phyloP scores from a whole-genome alignment of 2,113 vertebrate genomes.

The Clarias batrachus region DNA sequence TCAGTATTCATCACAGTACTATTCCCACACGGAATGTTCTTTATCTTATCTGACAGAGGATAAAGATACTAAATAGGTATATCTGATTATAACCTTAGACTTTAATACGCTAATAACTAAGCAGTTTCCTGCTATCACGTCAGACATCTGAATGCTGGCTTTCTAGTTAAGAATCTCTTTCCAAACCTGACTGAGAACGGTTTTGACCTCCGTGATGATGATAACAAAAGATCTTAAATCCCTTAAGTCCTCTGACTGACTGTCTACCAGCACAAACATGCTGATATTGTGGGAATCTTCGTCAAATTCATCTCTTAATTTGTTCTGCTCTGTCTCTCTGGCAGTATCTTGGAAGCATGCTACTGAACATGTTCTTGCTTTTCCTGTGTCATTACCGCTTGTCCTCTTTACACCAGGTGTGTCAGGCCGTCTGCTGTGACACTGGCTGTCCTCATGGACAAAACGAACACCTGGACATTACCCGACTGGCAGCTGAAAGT shows the following conservation, averaged over 20 bases:
- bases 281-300: neutral
- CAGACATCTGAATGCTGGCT: constrained; percentile 3
- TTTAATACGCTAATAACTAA: neutral
- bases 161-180: neutral
- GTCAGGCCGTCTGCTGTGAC: neutral
- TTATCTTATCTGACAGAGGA: constrained; percentile 8
- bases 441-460: neutral
- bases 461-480: neutral
- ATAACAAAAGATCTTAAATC: neutral
- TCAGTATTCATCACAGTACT: neutral
- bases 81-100: constrained; percentile 1
- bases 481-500: neutral
- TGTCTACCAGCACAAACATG: neutral
- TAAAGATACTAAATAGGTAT: constrained; percentile 8
- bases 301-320: neutral
- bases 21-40: neutral
- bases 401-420: neutral
- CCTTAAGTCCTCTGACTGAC: neutral
- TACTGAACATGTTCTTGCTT: neutral
- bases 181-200: too few species aligned
- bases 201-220: neutral
- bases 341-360: neutral
- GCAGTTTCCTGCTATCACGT: neutral
- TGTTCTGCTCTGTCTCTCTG: neutral
- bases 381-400: constrained; percentile 16